Percentiles rank a stretch among this genome's conserved stretches.
Evolutionary conservation across 1,140 invertebrate species (phyloP).

Genomic region (Notospermus geniculatus): DNA sequence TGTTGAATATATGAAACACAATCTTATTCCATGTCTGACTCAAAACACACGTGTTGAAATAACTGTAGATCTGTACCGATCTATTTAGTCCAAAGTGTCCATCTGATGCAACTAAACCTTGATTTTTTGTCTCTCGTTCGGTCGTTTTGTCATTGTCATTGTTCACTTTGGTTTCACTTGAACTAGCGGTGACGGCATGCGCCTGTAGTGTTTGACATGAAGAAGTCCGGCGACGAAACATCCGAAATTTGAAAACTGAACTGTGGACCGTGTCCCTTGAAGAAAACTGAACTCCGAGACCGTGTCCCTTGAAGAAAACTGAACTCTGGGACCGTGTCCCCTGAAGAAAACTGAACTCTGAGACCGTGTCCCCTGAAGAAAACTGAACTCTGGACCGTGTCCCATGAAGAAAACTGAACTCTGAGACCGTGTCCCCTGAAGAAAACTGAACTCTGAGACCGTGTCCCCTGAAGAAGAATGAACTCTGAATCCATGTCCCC

Average conservation of each 20-base stretch:
- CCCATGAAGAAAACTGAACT: slow-evolving; percentile 1
- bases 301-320: no score
- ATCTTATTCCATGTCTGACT: no score
- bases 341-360: not conserved
- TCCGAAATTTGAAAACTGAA: slow-evolving; percentile 1
- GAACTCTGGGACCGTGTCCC: no score
- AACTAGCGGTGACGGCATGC: not conserved
- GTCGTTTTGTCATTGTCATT: slow-evolving; percentile 3
- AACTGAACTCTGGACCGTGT: not conserved
- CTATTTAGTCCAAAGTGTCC: no score
- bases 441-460: no score
- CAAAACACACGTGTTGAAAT: no score
- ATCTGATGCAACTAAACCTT: no score
- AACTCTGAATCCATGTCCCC: slow-evolving; percentile 3
- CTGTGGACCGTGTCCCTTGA: slow-evolving; percentile 7
- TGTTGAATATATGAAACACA: no score
- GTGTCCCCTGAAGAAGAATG: no score
- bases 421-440: slow-evolving; percentile 3
- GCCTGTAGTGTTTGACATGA: not conserved
- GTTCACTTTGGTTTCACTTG: not conserved
- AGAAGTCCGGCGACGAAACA: slow-evolving; percentile 2
- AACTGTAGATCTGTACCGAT: no score
- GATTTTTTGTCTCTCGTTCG: no score
- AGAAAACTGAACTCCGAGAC: no score
- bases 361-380: not conserved